Evolutionary conservation across 2,113 vertebrate genomes (phyloP).

Genomic region (Brienomyrus brachyistius): DNA sequence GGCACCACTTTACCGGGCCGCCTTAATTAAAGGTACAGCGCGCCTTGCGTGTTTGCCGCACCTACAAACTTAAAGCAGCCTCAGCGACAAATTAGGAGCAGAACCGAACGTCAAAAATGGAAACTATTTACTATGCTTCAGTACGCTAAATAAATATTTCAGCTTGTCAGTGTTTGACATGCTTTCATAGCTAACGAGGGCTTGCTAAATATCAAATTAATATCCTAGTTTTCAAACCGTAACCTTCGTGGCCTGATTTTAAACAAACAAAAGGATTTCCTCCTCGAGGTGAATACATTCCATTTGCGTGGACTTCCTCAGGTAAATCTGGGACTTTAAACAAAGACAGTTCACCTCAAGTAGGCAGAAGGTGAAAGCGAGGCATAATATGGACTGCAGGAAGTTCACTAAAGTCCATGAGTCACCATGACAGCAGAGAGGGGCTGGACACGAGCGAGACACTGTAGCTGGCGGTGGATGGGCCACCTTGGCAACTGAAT

Average conservation of each 20-base stretch:
- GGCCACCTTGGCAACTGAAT: not conserved
- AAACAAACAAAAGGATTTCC: slow-evolving; percentile 26
- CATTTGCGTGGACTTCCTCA: slow-evolving; percentile 32
- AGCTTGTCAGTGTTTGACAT: slow-evolving; percentile 62
- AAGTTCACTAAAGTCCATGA: not conserved
- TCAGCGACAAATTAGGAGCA: slow-evolving; percentile 55
- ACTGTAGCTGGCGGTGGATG: not conserved
- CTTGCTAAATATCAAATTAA: slow-evolving; percentile 53
- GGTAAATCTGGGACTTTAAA: slow-evolving; percentile 24
- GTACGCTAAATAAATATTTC: slow-evolving; percentile 64
- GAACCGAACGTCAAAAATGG: slow-evolving; percentile 63
- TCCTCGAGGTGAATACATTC: slow-evolving; percentile 25
- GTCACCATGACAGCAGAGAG: not conserved
- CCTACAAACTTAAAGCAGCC: slow-evolving; percentile 49
- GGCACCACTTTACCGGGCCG: slow-evolving; percentile 61
- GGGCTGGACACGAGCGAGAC: not conserved
- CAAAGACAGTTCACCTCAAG: slow-evolving; percentile 28
- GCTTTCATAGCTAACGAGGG: slow-evolving; percentile 56
- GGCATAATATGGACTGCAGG: not conserved
- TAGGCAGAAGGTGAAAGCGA: not conserved
- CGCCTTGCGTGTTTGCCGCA: slow-evolving; percentile 56
- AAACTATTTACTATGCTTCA: slow-evolving; percentile 55
- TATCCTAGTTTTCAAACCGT: slow-evolving; percentile 47
- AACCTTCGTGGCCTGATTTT: slow-evolving; percentile 48
- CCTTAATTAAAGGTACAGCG: slow-evolving; percentile 63